Base-by-base conservation (phyloP, 2,888 invertebrate species). In the Steinernema scapterisci region DNA sequence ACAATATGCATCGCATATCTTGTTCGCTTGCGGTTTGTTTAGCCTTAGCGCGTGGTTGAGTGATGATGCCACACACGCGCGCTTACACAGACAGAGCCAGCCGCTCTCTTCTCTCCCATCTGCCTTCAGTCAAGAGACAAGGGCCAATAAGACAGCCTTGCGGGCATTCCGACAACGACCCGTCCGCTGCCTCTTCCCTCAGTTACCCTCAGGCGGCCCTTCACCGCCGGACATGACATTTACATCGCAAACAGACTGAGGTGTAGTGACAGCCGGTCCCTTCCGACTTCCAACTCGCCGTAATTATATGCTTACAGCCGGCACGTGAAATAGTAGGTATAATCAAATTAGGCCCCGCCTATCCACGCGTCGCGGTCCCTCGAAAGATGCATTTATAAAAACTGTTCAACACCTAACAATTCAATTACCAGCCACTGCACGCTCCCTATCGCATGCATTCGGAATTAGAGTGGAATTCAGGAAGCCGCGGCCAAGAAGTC, bases 11-110 rank as follows among this genome's bases (percentile, higher is more conserved):
- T 21, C 63, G 63, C 63, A 63, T 63, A 63, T 63, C 27, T 63
- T 63, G 63, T n/a, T 63, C 63, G 63, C 31, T 63, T 63, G 27
- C 31, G 63, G 63, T 63, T 63, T 63, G 63, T 63, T 63, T 63
- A 63, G 63, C 63, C 63, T 63, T 63, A 31, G 63, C 63, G 31
- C 63, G 63, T 48, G 48, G 48, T 63, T 63, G 63, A 63, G 63
- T 63, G 63, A 63, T 63, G 63, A 63, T 63, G 63, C 63, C 63
- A 63, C 63, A 31, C 63, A 19, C 63, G 63, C 63, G 63, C 63
- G 31, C 63, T 27, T 63, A 63, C 63, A 63, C 63, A 63, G 63
- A 63, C 63, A 31, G 19, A 63, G 63, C 63, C 63, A 63, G 63
- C 63, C 63, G 63, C 63, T 63, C 31, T 38, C 31, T 63, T 25